Evolutionary conservation across 1,140 invertebrate species (phyloP), one percentile per base, ranked within the genome.

Genomic region (Planococcus citri): DNA sequence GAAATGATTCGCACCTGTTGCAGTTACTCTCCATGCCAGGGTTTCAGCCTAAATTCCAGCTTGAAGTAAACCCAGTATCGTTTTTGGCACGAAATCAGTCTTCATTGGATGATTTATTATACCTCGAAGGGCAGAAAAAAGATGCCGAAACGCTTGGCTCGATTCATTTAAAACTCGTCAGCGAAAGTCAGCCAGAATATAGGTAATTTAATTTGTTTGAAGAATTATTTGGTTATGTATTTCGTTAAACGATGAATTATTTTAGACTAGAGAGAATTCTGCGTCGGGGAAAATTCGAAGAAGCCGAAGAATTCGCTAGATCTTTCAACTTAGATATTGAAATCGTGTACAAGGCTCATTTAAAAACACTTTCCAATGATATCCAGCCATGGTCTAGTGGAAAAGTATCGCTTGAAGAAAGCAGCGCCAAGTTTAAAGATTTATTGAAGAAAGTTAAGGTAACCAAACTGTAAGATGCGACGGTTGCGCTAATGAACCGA

Each of bases 291-390:
- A 78, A 79, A 72, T 81, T 79, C 70, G 73, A 77, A 21, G 77
- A 78, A 74, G 80, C 80, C 14, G 74, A 77, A 72, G 71, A 69
- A 27, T 80, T 81, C 73, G 80, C 79, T 1, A 69, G 37, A n/a
- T 76, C 76, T 69, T 78, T 78, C 73, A 72, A 73, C 61, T 73
- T 81, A n/a, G 73, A 77, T 68, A 70, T 74, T 37, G 77, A 78
- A 72, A 58, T 70, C 8, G 76, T 81, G 64, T 77, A 78, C 70
- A 75, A 73, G 68, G 76, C 76, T 38, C 77, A 79, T 73, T 76
- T 77, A 27, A 71, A 74, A 37, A 72, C 74, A 9, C 57, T 79
- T 24, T 64, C 25, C 10, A 24, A 25, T 25, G 60, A 64, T 27
- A 64, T 64, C 20, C 60, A 64, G 20, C 60, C 60, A 6, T 64